A percentile compares a stretch with the other conserved stretches of the same genome.
phyloP scores from a whole-genome alignment of 1,140 invertebrate species.

The Arctopsyche grandis region DNA sequence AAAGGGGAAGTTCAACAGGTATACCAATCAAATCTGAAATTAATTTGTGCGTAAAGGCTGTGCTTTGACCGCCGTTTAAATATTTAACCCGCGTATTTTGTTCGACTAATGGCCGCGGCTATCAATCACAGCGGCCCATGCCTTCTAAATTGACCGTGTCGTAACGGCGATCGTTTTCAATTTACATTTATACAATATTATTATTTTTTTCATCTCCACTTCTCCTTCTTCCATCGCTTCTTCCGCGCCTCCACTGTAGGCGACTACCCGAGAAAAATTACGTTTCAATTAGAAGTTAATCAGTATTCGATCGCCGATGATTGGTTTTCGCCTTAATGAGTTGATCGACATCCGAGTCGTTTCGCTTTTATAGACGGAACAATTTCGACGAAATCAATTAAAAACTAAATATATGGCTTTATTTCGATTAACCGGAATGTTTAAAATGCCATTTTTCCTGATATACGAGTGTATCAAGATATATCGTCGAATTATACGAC shows the following conservation, averaged over 20 bases:
- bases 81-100: constrained; percentile 38
- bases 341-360: neutral
- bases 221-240: neutral
- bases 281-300: constrained; percentile 31
- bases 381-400: constrained; percentile 29
- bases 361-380: neutral
- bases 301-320: constrained; percentile 14
- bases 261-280: constrained; percentile 13
- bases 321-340: constrained; percentile 32
- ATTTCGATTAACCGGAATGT: constrained; percentile 20
- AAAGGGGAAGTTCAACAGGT: neutral
- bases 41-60: constrained; percentile 7
- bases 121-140: constrained; percentile 24
- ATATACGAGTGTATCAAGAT: neutral
- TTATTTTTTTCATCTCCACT: neutral
- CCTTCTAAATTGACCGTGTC: constrained; percentile 31
- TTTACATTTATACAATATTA: constrained; percentile 28
- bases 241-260: neutral
- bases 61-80: constrained; percentile 16
- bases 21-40: constrained; percentile 12
- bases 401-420: constrained; percentile 18
- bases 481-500: constrained; percentile 1
- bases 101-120: constrained; percentile 10
- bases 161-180: constrained; percentile 30
- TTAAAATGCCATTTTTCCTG: neutral